Base-by-base conservation (phyloP, 2,113 vertebrate species). In the Clupea harengus region DNA sequence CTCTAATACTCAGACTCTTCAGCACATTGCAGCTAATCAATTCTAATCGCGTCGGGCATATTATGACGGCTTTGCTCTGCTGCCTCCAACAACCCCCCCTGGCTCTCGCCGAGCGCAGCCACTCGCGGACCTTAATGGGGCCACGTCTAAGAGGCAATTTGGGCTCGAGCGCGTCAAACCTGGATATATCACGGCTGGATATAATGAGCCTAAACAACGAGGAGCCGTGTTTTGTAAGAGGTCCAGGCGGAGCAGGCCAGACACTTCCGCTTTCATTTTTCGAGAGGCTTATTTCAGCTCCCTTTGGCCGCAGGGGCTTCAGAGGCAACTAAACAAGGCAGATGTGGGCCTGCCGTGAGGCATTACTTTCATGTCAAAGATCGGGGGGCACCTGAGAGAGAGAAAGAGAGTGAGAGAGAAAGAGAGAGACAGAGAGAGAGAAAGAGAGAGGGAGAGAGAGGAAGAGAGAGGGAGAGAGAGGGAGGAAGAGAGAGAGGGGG, bases 11-110 rank as follows among this genome's bases (percentile, higher is more conserved):
- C 4, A 11, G 45, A 6, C 60, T 84, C 1, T 78, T 75, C 46
- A 52, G 64, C 64, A 52, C 88, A 82, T 60, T 84, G 13, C 45
- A n/a, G 10, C 45, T 17, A 84, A 86, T 81, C 80, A 87, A 87
- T 85, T 32, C 18, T 28, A 82, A 81, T 45, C 32, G 78, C 45
- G 8, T 45, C 75, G 3, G 78, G 15, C 49, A 45, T 10, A 67
- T 67, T 67, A 67, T 28, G 64, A 67, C 64, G 25, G 7, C 64
- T 67, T 25, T 39, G 39, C 39, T 39, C 1, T 8, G n/a, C 15
- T 25, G n/a, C 72, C 11, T 11, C 3, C 72, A 39, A 20, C 18
- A 4, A n/a, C n/a, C 54, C 20, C 54, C 64, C 64, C 25, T 25
- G 9, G 57, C 64, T 25, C 64, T 67, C 25, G 0, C 22, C 13